Base-by-base conservation (phyloP, 1,140 invertebrate genomes). In the Rhagoletis zephyria region DNA sequence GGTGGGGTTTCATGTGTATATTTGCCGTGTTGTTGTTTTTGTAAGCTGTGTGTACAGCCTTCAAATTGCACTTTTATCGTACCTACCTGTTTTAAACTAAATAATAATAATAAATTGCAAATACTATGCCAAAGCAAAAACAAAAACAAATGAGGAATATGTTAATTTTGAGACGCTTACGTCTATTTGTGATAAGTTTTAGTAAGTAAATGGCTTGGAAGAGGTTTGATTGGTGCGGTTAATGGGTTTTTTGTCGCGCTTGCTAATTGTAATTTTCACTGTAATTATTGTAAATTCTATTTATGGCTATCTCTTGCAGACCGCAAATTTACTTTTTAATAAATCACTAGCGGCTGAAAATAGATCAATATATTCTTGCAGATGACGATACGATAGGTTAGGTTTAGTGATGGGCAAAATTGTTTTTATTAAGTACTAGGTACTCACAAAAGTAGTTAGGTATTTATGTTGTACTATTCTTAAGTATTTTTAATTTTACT, bases 41-140 rank as follows among this genome's bases (percentile, higher is more conserved):
- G 74, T 81, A 81, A 56, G 45, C 74, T 81, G 30, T 30, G 30
- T 30, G 30, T 16, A 48, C 42, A 81, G 48, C 74, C 74, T 81
- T 59, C 74, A 9, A n/a, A 12, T 30, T 6, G 48, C 19, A 12
- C 19, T 81, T 56, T 19, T 30, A 74, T 74, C 42, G 67, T 63
- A 14, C 16, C 10, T 63, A n/a, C 59, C 6, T 60, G 59, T 4
- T 16, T 63, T 12, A n/a, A 63, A 14, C 4, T n/a, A 16, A 12
- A 16, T 74, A 74, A 81, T 19, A 81, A 56, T 19, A 59, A 19
- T 56, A 81, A 81, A 81, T 81, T 56, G 48, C 6, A 81, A 81
- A 81, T 81, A n/a, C 2, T 0, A 56, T 56, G 51, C 0, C 51
- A 56, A 56, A 56, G 51, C 51, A 56, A 56, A 56, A 56, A 56